Conservation (phyloP, 1,140 invertebrate species). For the Atta texana region DNA sequence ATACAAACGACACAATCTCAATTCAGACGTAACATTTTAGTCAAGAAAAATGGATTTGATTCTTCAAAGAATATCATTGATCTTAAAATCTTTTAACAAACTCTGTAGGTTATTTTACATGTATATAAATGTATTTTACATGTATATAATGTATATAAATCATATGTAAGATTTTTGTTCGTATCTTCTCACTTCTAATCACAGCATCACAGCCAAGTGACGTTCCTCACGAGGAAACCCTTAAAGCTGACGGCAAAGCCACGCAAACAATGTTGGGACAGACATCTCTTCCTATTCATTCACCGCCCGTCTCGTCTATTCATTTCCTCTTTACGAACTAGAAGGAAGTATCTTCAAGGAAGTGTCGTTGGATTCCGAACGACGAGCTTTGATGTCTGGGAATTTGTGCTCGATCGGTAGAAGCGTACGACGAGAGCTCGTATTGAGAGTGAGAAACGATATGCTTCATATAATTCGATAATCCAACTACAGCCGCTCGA, state of each 20-base stretch:
- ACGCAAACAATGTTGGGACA: slow-evolving; percentile 46
- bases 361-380: slow-evolving; percentile 36
- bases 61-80: not conserved
- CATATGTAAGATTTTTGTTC: slow-evolving; percentile 14
- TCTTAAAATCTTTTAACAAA: not conserved
- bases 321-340: slow-evolving; percentile 53
- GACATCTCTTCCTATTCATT: slow-evolving; percentile 52
- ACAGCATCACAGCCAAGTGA: not conserved
- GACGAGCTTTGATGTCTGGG: slow-evolving; percentile 68
- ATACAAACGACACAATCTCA: not conserved
- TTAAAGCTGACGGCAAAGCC: slow-evolving; percentile 31
- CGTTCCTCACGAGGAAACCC: not conserved
- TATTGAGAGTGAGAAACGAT: slow-evolving; percentile 33
- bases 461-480: slow-evolving; percentile 31
- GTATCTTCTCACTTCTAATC: not conserved
- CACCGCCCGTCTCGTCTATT: slow-evolving; percentile 36
- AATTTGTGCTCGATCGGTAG: slow-evolving; percentile 50
- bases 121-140: no score
- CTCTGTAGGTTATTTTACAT: not conserved
- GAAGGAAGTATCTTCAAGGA: slow-evolving; percentile 53
- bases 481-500: slow-evolving; percentile 18
- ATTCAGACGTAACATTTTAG: not conserved
- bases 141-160: no score
- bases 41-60: not conserved
- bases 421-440: slow-evolving; percentile 2